Conservation (phyloP, 2,113 vertebrate species). For the Elaphurus davidianus region DNA sequence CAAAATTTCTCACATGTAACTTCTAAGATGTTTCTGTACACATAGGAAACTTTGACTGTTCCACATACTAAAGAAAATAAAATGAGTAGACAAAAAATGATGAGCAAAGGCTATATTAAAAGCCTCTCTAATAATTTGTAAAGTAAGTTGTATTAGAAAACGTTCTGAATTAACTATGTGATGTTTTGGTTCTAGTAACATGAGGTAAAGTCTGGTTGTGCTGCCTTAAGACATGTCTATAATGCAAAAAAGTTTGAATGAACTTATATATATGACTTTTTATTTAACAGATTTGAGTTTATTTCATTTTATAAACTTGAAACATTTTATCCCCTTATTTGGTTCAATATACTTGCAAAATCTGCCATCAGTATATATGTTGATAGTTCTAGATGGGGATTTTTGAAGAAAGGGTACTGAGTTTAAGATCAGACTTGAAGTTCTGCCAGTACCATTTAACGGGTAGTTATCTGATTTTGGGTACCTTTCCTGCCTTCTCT, state of each 20-base stretch:
- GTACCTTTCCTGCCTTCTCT: not conserved
- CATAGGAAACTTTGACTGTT: not conserved
- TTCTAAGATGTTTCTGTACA: conserved; percentile 24
- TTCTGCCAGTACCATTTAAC: not conserved
- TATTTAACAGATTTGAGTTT: not conserved
- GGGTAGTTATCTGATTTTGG: not conserved
- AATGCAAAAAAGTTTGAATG: not conserved
- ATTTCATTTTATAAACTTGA: conserved; percentile 21
- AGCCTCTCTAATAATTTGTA: not conserved
- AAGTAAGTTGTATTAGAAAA: not conserved
- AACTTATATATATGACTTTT: not conserved
- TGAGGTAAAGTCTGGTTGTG: not conserved
- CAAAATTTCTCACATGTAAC: conserved; percentile 27
- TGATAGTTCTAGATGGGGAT: not conserved
- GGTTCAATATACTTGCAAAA: not conserved
- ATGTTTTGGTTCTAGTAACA: not conserved
- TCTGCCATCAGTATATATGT: not conserved
- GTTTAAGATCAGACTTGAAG: not conserved
- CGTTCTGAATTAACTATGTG: not conserved
- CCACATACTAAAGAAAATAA: not conserved
- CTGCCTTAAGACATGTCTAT: not conserved
- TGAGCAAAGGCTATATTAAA: conserved; percentile 3
- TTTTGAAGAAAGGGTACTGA: not conserved
- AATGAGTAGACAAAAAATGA: conserved; percentile 9
- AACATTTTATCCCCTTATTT: not conserved